Base-by-base conservation (phyloP, 2,888 invertebrate genomes). In the Athetis lepigone region DNA sequence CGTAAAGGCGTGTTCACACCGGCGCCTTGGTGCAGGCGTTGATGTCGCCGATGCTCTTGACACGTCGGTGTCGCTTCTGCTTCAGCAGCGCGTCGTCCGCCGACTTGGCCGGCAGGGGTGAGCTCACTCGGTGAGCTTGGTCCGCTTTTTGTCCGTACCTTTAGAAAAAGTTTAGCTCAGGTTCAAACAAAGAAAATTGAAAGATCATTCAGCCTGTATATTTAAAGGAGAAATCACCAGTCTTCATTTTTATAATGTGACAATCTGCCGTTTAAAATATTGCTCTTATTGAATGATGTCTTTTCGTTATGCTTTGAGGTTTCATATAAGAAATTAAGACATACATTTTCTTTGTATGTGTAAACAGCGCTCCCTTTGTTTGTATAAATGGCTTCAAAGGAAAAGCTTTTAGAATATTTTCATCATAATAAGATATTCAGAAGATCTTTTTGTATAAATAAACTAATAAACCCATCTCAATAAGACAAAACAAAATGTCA, bases 1-100 rank as follows among this genome's bases (percentile, higher is more conserved):
- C 46, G 8, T 56, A 70, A 43, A 8, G 36, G 11, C 54, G 42
- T 18, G 55, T 52, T 72, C 91, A 94, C 57, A 94, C 93, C 1
- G 94, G 92, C 2, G 93, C 85, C 79, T 94, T 94, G 67, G 91
- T 92, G 62, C 92, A 92, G 16, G 96, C 96, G 85, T 97, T 97
- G 81, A 97, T 97, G 88, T 97, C 97, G 3, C 97, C 97, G 77
- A 97, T 97, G 82, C 97, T 97, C 82, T 97, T 96, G 36, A 97
- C 97, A 13, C 97, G 94, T 18, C 97, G 92, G 79, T 97, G 97
- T 49, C 96, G 91, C 75, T 95, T 96, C 77, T 95, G 95, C 71
- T 93, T 94, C 27, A 94, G 78, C 5, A 88, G 82, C 13, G 91
- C 88, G 52, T 95, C 95, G 51, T 94, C 95, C 21, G 90, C 84